Conservation (phyloP, 2,113 vertebrate species). For the Etheostoma cragini region DNA sequence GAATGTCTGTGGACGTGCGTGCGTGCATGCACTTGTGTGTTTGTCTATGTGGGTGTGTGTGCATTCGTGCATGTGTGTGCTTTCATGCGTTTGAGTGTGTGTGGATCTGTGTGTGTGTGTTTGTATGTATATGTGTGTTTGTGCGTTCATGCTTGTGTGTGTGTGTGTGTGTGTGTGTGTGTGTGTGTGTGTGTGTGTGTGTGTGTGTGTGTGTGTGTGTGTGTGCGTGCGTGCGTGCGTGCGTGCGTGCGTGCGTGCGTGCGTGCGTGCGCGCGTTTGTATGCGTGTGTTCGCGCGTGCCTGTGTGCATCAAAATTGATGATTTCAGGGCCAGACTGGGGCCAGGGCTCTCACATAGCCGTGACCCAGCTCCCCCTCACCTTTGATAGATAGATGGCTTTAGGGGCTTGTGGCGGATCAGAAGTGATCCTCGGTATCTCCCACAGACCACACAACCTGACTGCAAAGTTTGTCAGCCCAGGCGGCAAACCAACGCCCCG, state of each 20-base stretch:
- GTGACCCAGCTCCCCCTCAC: conserved; percentile 64
- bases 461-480: conserved; percentile 65
- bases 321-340: conserved; percentile 58
- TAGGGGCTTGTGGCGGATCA: conserved; percentile 82
- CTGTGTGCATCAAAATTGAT: conserved; percentile 67
- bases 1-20: background rate
- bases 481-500: conserved; percentile 14
- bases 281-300: background rate
- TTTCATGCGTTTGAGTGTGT: background rate
- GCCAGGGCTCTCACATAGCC: conserved; percentile 54
- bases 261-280: conserved; percentile 6
- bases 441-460: conserved; percentile 77
- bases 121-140: conserved; percentile 9
- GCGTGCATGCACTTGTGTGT: background rate
- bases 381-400: conserved; percentile 86
- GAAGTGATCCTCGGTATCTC: conserved; percentile 87
- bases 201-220: background rate
- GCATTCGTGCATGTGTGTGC: background rate
- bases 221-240: background rate
- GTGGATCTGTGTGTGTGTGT: conserved; percentile 5
- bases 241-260: conserved; percentile 10
- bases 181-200: conserved; percentile 11
- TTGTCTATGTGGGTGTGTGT: conserved; percentile 7
- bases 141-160: conserved; percentile 5
- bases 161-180: conserved; percentile 21